Evolutionary conservation across 2,888 invertebrate genomes (phyloP).

Genomic region (Parochlus steinenii): DNA sequence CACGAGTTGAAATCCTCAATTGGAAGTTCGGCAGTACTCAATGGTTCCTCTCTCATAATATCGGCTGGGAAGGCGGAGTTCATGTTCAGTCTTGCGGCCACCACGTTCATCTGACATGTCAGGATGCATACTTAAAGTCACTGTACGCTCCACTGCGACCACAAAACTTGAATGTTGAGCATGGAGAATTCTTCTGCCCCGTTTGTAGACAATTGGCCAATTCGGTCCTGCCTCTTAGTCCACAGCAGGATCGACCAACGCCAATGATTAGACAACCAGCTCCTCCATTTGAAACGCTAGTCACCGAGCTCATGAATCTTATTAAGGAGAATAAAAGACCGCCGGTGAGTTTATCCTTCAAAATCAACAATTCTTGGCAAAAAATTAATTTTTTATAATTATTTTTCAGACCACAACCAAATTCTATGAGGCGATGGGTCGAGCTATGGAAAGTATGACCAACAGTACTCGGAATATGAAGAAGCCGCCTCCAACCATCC

Average conservation of each 20-base stretch:
- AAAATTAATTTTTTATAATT: slow-evolving; percentile 7
- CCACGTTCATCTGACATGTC: slow-evolving; percentile 87
- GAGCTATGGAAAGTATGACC: slow-evolving; percentile 89
- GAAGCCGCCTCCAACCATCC: slow-evolving; percentile 44
- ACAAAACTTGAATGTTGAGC: slow-evolving; percentile 53
- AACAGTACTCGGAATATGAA: slow-evolving; percentile 67
- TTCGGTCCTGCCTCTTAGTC: slow-evolving; percentile 71
- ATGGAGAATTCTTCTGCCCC: slow-evolving; percentile 88
- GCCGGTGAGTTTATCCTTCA: slow-evolving; percentile 35
- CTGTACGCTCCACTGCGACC: slow-evolving; percentile 61
- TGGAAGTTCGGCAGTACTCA: slow-evolving; percentile 53
- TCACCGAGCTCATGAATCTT: slow-evolving; percentile 36
- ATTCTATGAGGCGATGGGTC: slow-evolving; percentile 75
- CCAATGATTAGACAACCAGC: slow-evolving; percentile 39
- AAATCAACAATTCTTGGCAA: neutral
- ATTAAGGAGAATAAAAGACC: slow-evolving; percentile 48
- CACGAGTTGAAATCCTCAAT: slow-evolving; percentile 58
- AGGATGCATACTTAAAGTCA: slow-evolving; percentile 77
- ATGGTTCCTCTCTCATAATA: slow-evolving; percentile 62
- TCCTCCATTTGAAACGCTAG: slow-evolving; percentile 27
- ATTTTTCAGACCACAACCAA: slow-evolving; percentile 28
- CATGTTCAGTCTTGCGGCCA: slow-evolving; percentile 94
- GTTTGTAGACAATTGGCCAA: slow-evolving; percentile 85
- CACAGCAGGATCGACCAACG: slow-evolving; percentile 47
- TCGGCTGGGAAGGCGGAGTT: slow-evolving; percentile 83